phyloP scores from a whole-genome alignment of 2,888 invertebrate species.

The Polia nebulosa region DNA sequence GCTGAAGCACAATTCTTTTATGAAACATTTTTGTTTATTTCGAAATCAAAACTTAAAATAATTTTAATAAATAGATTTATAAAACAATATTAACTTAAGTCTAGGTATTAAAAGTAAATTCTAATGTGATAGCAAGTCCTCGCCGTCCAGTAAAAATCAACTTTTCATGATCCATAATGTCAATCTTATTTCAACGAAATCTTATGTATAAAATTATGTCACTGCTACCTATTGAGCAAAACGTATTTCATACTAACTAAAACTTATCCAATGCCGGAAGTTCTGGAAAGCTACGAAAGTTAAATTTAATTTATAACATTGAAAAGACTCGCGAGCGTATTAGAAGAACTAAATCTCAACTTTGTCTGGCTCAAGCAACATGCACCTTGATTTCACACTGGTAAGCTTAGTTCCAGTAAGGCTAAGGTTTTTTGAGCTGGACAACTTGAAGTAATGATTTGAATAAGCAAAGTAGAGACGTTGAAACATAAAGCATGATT shows the following conservation, averaged over 20 bases:
- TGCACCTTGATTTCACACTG: background rate
- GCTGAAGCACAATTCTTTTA: background rate
- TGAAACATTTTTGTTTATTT: slow-evolving; percentile 18
- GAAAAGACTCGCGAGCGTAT: slow-evolving; percentile 11
- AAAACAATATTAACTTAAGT: slow-evolving; percentile 22
- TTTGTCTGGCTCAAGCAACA: slow-evolving; percentile 2
- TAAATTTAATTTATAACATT: slow-evolving; percentile 42
- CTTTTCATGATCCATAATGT: background rate
- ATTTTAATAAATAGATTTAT: slow-evolving; percentile 26
- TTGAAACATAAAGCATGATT: background rate
- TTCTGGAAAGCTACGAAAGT: slow-evolving; percentile 21
- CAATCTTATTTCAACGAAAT: slow-evolving; percentile 9
- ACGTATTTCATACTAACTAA: slow-evolving; percentile 29
- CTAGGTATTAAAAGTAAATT: slow-evolving; percentile 18
- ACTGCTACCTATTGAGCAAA: slow-evolving; percentile 23
- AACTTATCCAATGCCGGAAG: slow-evolving; percentile 13
- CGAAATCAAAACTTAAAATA: slow-evolving; percentile 25
- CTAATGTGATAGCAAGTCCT: background rate
- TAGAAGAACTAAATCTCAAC: slow-evolving; percentile 21
- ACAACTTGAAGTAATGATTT: background rate
- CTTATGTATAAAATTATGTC: slow-evolving; percentile 1
- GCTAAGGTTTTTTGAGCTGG: background rate
- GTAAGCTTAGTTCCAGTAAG: background rate
- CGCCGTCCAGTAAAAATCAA: background rate
- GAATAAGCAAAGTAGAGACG: background rate